Evolutionary conservation across 2,113 vertebrate species (phyloP).

Genomic region (Sceloporus tristichus): DNA sequence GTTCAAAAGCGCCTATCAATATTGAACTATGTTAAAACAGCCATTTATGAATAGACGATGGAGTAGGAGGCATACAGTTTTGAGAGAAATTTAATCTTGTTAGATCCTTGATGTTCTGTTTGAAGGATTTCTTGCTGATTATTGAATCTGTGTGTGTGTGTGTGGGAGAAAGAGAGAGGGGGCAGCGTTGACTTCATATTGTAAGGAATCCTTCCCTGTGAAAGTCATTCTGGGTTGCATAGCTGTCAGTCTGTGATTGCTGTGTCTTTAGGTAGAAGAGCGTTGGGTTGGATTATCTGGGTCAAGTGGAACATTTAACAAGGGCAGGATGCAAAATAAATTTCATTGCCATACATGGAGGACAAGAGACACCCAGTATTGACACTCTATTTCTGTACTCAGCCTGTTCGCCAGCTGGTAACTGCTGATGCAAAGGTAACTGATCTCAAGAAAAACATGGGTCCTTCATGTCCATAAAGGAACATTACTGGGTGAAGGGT

Average conservation of each 20-base stretch:
- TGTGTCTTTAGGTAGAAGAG: conserved; percentile 15
- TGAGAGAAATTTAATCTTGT: conserved; percentile 23
- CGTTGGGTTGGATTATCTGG: conserved; percentile 50
- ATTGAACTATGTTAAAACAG: conserved; percentile 20
- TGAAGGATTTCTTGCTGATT: conserved; percentile 1
- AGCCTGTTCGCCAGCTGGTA: conserved; percentile 64
- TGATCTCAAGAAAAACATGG: conserved; percentile 62
- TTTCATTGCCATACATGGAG: conserved; percentile 61
- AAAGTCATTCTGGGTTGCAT: conserved; percentile 10
- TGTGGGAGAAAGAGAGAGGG: too few relatives aligned
- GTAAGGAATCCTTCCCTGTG: not conserved
- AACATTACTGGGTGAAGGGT: conserved; percentile 49
- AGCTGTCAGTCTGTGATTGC: not conserved
- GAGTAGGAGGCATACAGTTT: conserved; percentile 17
- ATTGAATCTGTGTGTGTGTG: not conserved
- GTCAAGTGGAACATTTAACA: conserved; percentile 69
- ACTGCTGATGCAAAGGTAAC: conserved; percentile 70
- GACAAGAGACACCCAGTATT: conserved; percentile 48
- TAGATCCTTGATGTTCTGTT: conserved; percentile 1
- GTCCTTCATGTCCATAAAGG: conserved; percentile 51
- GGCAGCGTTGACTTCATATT: conserved; percentile 10
- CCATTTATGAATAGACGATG: not conserved
- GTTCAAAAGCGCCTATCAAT: not conserved
- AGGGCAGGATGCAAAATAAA: conserved; percentile 69
- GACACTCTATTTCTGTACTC: conserved; percentile 63